A percentile compares a stretch with the other conserved stretches of the same genome.
Evolutionary conservation across 2,113 vertebrate species (phyloP).

Genomic region (Mesembrinibis cayennensis): DNA sequence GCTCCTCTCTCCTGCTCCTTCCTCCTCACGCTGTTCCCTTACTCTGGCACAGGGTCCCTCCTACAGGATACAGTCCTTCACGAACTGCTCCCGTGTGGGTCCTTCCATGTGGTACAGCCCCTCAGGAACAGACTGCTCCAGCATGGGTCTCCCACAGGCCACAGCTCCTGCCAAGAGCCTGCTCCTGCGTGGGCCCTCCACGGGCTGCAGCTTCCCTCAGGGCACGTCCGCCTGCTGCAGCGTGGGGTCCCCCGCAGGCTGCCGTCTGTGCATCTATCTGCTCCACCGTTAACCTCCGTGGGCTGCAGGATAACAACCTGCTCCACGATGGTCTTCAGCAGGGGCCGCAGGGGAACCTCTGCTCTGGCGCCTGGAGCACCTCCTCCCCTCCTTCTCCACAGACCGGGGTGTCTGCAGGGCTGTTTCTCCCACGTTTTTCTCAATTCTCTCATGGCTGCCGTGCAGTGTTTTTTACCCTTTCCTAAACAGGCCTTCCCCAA

Average conservation of each 20-base stretch:
- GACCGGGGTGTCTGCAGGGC: neutral
- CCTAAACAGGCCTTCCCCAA: neutral
- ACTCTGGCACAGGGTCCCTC: neutral
- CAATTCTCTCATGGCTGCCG: neutral
- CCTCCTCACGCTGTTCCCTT: neutral
- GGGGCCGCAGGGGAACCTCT: neutral
- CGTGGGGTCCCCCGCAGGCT: neutral
- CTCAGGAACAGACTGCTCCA: neutral
- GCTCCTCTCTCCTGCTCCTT: neutral
- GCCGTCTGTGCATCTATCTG: no score
- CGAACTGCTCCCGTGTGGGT: fast-evolving
- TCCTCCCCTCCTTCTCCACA: neutral
- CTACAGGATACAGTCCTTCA: neutral
- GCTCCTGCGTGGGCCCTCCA: neutral
- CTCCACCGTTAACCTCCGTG: neutral
- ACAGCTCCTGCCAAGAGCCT: neutral
- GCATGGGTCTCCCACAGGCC: fast-evolving
- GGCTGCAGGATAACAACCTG: neutral
- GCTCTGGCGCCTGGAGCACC: neutral
- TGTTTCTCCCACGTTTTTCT: neutral
- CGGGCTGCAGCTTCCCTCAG: neutral
- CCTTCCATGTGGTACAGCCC: neutral
- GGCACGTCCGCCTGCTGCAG: fast-evolving
- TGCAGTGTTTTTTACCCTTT: neutral
- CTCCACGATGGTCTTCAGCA: neutral